phyloP scores from a whole-genome alignment of 2,113 vertebrate genomes.

The Notarius lentiginosus region DNA sequence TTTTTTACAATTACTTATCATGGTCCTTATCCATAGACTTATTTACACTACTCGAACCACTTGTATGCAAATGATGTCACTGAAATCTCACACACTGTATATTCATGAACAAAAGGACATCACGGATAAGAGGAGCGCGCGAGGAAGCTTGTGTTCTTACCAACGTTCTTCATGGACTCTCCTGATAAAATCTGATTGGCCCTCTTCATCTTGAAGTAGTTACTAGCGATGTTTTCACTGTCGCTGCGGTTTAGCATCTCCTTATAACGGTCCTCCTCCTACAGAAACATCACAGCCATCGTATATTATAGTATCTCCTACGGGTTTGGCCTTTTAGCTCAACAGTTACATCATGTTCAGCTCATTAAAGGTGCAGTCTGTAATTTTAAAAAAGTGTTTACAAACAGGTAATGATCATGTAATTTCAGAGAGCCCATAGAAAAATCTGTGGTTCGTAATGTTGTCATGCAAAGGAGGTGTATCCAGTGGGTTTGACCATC shows the following conservation, averaged over 20 bases:
- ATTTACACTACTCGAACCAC: neutral
- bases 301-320: neutral
- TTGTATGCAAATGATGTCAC: neutral
- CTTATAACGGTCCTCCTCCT: conserved; percentile 80
- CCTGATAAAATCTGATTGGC: conserved; percentile 75
- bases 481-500: neutral
- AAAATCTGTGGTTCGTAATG: neutral
- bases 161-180: conserved; percentile 62
- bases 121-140: neutral
- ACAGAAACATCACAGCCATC: neutral
- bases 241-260: conserved; percentile 81
- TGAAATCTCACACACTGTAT: neutral
- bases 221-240: conserved; percentile 81
- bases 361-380: neutral
- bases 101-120: neutral
- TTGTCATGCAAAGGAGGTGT: neutral
- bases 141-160: conserved; percentile 54
- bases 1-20: neutral
- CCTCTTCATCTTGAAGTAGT: conserved; percentile 79
- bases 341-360: neutral
- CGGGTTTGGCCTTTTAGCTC: neutral
- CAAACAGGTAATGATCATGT: neutral
- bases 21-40: neutral
- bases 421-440: neutral
- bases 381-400: neutral